These are phyloP conservation scores for Desoria tigrina DNA, from an alignment of 2,888 invertebrate species.

Conservation along the genomic window DNA sequence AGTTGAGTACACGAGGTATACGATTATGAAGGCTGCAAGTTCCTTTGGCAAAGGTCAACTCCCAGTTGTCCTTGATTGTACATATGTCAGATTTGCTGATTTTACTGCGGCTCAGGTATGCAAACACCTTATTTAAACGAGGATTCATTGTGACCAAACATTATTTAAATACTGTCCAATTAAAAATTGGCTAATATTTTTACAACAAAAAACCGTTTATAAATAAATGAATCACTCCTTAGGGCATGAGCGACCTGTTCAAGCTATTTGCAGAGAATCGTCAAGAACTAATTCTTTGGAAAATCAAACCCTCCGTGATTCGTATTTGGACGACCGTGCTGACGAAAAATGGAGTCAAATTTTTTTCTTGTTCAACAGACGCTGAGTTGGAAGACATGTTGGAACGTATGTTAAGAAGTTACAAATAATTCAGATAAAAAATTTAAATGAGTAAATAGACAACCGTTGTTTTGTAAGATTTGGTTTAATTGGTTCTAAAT, in stretches of 20 bases:
- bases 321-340: slow-evolving; percentile 8
- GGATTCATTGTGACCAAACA: too few relatives aligned
- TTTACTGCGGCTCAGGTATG: slow-evolving; percentile 76
- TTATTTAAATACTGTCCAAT: too few relatives aligned
- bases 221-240: too few relatives aligned
- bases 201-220: too few relatives aligned
- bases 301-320: slow-evolving; percentile 42
- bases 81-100: slow-evolving; percentile 82
- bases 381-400: slow-evolving; percentile 5
- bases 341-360: not conserved
- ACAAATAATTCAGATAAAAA: too few relatives aligned
- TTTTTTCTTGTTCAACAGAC: not conserved
- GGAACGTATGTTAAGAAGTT: not conserved
- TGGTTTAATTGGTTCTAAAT: too few relatives aligned
- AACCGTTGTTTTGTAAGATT: too few relatives aligned
- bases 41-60: slow-evolving; percentile 64
- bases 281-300: slow-evolving; percentile 43
- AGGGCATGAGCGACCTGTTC: slow-evolving; percentile 44
- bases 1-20: slow-evolving; percentile 80
- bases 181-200: too few relatives aligned
- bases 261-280: slow-evolving; percentile 35
- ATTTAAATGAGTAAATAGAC: too few relatives aligned
- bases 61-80: slow-evolving; percentile 82
- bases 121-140: too few relatives aligned
- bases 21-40: slow-evolving; percentile 72